Base-by-base conservation (phyloP, 1,140 invertebrate genomes). In the Zelostemma sp. region DNA sequence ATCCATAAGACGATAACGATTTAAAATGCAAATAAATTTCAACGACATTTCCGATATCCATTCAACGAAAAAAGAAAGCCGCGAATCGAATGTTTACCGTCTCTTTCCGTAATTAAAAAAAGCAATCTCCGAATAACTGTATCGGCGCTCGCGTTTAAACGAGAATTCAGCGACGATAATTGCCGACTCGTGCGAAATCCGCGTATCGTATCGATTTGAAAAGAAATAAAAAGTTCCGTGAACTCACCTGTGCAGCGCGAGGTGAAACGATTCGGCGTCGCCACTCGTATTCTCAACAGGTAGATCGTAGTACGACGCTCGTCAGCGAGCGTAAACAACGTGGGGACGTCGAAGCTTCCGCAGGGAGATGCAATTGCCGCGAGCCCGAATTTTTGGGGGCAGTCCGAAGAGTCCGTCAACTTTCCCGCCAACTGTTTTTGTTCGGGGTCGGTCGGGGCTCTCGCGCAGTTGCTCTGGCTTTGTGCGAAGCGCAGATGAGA, bases 231-330 rank as follows among this genome's bases (percentile, higher is more conserved):
- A 40, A 38, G 45, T 61, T 25, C 21, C 21, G 21, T 25, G 21
- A 58, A 68, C 66, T 68, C 35, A 68, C 66, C 60, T 68, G 66
- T 59, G 59, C 28, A 49, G 54, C 66, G 55, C 66, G 63, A 60
- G 60, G 60, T 45, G 66, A 59, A 50, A 55, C 46, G 63, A 59
- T 35, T 63, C 19, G 60, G 28, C 0, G 17, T 45, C 56, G 8
- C 15, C 57, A 50, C 47, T 61, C 48, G 45, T 63, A 50, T 55
- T 68, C 55, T 59, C 66, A 63, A 55, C 59, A 63, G 66, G 66
- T 63, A 59, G 55, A 59, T 56, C 35, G 59, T 56, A 55, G 43
- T 68, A 33, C 41, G 14, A 56, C 40, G 50, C 38, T 46, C 54
- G 49, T 41, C 14, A 50, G 43, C 49, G 40, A 59, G 46, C 56